Percentiles rank a stretch among this genome's conserved stretches.
These are phyloP conservation scores for Thalassaphorura encarpata DNA, from an alignment of 1,140 invertebrate species.

Conservation along the genomic window DNA sequence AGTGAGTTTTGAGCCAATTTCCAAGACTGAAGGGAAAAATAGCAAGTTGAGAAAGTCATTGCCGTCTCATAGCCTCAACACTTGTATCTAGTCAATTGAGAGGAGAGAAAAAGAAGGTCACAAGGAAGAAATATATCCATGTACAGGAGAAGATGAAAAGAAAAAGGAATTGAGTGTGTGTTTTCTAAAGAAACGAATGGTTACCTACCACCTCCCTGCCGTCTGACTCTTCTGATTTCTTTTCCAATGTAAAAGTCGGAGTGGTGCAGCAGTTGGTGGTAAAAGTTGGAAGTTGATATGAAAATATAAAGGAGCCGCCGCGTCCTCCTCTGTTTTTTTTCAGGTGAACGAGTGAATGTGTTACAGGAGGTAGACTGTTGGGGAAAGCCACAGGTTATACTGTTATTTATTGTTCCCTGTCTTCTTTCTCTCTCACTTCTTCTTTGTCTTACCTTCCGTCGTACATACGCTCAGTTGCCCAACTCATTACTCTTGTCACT, in stretches of 20 bases:
- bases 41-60: constrained; percentile 46
- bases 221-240: background rate
- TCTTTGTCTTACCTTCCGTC: too few species aligned
- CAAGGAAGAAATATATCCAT: background rate
- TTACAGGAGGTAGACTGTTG: background rate
- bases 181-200: background rate
- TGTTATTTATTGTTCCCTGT: too few species aligned
- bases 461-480: too few species aligned
- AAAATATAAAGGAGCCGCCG: background rate
- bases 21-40: constrained; percentile 50
- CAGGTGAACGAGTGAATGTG: background rate
- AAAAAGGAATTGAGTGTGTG: background rate
- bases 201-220: background rate
- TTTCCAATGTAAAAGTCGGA: too few species aligned
- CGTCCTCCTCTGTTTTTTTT: background rate
- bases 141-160: background rate
- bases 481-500: too few species aligned
- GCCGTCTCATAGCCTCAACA: constrained; percentile 57
- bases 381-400: constrained; percentile 3
- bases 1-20: constrained; percentile 52
- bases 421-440: too few species aligned
- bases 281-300: background rate
- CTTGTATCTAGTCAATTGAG: constrained; percentile 33
- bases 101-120: background rate
- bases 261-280: background rate